Evolutionary conservation across 2,797 vertebrate genomes (phyloP).

Genomic region (Coregonus ussuriensis): DNA sequence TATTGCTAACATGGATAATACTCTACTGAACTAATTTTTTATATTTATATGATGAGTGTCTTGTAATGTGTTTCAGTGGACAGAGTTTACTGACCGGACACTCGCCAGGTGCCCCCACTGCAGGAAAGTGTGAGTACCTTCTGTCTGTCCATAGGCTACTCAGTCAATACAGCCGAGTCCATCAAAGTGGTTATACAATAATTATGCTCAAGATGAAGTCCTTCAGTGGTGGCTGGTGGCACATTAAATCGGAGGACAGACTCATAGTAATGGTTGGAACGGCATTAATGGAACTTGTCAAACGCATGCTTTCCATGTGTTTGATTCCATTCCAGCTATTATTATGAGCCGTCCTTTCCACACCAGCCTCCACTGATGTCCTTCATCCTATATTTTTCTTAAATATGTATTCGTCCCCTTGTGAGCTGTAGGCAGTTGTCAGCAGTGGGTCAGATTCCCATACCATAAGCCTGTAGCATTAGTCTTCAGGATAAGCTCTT

Average conservation of each 20-base stretch:
- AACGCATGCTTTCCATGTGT: background rate
- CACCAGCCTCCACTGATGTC: background rate
- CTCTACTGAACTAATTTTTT: no score
- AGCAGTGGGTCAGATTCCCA: conserved; percentile 10
- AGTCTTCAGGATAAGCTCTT: conserved; percentile 29
- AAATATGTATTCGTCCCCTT: background rate
- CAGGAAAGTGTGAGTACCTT: conserved; percentile 90
- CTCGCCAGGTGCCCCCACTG: conserved; percentile 94
- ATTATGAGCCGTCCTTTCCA: background rate
- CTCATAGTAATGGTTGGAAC: background rate
- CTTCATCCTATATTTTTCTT: background rate
- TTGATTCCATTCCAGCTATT: background rate
- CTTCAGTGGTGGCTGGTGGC: background rate
- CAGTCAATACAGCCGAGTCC: background rate
- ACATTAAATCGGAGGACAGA: background rate
- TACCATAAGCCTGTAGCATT: background rate
- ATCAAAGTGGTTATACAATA: no score
- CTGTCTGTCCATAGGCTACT: no score
- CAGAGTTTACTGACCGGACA: conserved; percentile 92
- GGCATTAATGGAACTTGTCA: background rate
- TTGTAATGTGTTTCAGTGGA: conserved; percentile 81
- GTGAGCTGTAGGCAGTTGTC: conserved; percentile 6
- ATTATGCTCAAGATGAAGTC: background rate
- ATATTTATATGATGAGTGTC: background rate
- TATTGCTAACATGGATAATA: no score